Evolutionary conservation across 2,888 invertebrate species (phyloP), one percentile per base, ranked within the genome.

Genomic region (Dyspetes luteomarginatus): DNA sequence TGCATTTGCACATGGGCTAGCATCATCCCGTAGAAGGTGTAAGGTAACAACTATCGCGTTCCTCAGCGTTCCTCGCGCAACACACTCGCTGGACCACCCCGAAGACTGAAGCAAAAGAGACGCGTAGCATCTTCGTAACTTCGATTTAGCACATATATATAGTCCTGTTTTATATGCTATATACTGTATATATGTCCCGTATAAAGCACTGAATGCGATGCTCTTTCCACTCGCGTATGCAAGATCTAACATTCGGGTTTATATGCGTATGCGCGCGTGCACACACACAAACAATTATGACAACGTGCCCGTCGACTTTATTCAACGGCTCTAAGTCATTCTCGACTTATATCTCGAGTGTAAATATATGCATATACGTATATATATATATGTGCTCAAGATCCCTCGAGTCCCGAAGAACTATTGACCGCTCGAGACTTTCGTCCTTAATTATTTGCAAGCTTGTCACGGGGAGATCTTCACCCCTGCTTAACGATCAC

Each of bases 21-120:
- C n/a, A n/a, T n/a, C n/a, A 81, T 64, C 74, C 78, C 45, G 60
- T 82, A 36, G 75, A 82, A 88, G 88, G 89, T 89, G 89, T 90
- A 90, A 90, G 89, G 89, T 89, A 88, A 89, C 88, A 88, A 76
- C 80, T 80, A 80, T 88, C 86, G 84, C 78, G 85, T 84, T 79
- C 82, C 84, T 84, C 85, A 81, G 73, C n/a, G n/a, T n/a, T n/a
- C n/a, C n/a, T n/a, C n/a, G n/a, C 45, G 71, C 52, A 50, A 62
- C 71, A 84, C 83, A 74, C 9, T 36, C 82, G 82, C 82, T 78
- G 86, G 90, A 90, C 90, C 90, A 90, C 90, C 90, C 88, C 82
- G 88, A 85, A 86, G 85, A 56, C 72, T 72, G 65, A 60, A 36
- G 28, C 36, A 43, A 36, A 80, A 45, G 28, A 45, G 60, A 60